Percentiles rank a stretch among this genome's conserved stretches.
Evolutionary conservation across 92 coral and sea anemone species (phyloP).

Genomic region (Epizoanthus stellaris): DNA sequence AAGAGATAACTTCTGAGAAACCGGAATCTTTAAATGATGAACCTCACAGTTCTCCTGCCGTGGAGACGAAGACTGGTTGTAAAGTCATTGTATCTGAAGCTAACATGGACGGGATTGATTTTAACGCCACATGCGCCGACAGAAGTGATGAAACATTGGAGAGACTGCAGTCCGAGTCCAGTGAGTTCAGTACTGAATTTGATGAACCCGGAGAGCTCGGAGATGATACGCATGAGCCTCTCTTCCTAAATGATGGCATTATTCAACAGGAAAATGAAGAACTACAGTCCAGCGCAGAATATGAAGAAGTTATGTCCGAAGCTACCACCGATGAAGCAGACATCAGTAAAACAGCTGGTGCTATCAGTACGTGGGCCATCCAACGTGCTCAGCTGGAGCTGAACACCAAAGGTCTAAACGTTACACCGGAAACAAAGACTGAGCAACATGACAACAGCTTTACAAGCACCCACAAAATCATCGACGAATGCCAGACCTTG

Average conservation of each 20-base stretch:
- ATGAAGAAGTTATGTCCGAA: not conserved
- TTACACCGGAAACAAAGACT: not conserved
- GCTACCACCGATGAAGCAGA: not conserved
- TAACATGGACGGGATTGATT: not conserved
- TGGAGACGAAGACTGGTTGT: not conserved
- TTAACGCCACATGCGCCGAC: not conserved
- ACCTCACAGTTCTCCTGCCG: not conserved
- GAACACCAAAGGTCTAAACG: not conserved
- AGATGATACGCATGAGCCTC: not conserved
- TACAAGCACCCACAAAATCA: not conserved
- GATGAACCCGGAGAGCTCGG: not conserved
- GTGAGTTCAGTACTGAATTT: not conserved
- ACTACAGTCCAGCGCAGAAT: not conserved
- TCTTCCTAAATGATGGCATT: not conserved
- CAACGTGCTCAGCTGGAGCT: not conserved
- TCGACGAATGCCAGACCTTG: not conserved
- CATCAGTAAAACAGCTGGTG: not conserved
- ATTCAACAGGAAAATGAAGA: not conserved
- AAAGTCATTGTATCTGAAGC: not conserved
- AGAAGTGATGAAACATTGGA: not conserved
- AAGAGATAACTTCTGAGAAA: not conserved
- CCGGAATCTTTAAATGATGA: not conserved
- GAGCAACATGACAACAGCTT: not conserved
- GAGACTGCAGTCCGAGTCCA: not conserved
- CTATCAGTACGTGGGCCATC: not conserved